Conservation (phyloP, 2,113 vertebrate genomes). For the Antechinus flavipes region DNA sequence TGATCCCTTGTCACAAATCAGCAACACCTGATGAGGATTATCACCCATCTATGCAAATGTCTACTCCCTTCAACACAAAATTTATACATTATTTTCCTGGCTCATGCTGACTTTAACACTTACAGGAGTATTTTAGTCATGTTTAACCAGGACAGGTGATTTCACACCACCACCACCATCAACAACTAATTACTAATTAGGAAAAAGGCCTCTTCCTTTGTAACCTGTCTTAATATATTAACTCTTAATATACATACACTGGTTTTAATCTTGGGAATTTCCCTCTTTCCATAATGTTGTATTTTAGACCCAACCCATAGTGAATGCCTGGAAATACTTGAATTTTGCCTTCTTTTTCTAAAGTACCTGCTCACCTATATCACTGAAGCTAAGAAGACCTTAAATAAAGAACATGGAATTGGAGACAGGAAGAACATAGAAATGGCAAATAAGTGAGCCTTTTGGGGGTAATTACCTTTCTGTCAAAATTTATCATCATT, state of each 20-base stretch:
- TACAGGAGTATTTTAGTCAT: neutral
- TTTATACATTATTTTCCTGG: neutral
- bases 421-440: neutral
- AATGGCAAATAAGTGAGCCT: neutral
- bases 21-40: neutral
- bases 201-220: neutral
- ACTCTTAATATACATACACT: neutral
- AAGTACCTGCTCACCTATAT: neutral
- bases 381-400: neutral
- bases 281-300: neutral
- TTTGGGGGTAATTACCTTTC: neutral
- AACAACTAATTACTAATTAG: neutral
- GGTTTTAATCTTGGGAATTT: neutral
- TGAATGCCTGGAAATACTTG: neutral
- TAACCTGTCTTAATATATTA: neutral
- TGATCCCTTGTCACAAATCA: neutral
- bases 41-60: neutral
- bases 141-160: neutral
- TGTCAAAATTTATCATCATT: neutral
- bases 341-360: neutral
- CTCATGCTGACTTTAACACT: neutral
- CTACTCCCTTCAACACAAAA: neutral
- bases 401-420: neutral
- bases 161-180: neutral
- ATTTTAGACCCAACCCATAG: neutral